phyloP scores from a whole-genome alignment of 1,140 invertebrate species.

The Stegodyphus dumicola region DNA sequence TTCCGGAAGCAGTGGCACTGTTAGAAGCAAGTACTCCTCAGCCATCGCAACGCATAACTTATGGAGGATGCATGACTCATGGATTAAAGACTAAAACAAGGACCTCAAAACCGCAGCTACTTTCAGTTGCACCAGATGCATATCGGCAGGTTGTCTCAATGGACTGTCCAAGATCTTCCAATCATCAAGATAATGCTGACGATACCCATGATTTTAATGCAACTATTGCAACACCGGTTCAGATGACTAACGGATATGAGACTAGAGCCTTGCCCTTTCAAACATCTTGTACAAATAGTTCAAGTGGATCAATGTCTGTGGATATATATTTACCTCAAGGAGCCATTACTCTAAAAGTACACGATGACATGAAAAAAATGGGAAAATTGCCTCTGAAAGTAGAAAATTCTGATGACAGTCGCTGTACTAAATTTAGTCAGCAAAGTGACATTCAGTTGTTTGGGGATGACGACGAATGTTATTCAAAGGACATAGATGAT shows the following conservation, averaged over 20 bases:
- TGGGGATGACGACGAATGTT: conserved; percentile 36
- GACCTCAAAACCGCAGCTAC: conserved; percentile 38
- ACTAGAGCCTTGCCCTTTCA: conserved; percentile 23
- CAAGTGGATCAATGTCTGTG: conserved; percentile 59
- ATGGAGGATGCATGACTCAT: too few relatives aligned
- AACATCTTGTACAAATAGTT: conserved; percentile 51
- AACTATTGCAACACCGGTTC: background rate
- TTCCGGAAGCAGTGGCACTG: conserved; percentile 36
- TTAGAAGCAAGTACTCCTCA: conserved; percentile 55
- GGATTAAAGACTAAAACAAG: conserved; percentile 47
- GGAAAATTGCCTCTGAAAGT: conserved; percentile 32
- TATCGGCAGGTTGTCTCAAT: conserved; percentile 60
- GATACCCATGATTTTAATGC: background rate
- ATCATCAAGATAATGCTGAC: conserved; percentile 14
- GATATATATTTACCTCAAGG: conserved; percentile 61
- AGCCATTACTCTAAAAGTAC: conserved; percentile 52
- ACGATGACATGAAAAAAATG: conserved; percentile 56
- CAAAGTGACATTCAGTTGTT: conserved; percentile 50
- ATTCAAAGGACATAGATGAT: conserved; percentile 46
- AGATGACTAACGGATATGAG: conserved; percentile 5
- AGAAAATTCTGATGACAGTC: conserved; percentile 33
- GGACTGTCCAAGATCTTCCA: conserved; percentile 50
- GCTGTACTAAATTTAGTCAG: conserved; percentile 32
- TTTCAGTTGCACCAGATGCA: conserved; percentile 41
- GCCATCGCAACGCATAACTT: conserved; percentile 50